These are phyloP conservation scores for Aphelenchoides besseyi DNA, from an alignment of 1,140 invertebrate genomes.

Conservation along the genomic window DNA sequence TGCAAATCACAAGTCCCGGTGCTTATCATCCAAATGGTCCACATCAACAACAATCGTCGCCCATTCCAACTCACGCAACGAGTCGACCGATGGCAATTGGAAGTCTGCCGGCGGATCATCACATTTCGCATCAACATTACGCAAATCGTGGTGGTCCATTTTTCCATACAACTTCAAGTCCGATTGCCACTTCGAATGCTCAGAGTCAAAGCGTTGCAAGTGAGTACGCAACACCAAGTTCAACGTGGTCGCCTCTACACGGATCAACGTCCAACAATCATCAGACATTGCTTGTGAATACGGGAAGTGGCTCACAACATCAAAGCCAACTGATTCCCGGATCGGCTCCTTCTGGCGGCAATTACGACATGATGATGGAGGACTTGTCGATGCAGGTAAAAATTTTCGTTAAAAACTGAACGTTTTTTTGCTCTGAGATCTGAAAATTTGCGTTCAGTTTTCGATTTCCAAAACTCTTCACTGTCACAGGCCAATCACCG, in stretches of 20 bases:
- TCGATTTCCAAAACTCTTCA: no score
- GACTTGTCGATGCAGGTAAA: constrained; percentile 42
- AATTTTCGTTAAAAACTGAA: neutral
- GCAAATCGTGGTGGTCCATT: constrained; percentile 13
- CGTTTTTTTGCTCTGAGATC: neutral
- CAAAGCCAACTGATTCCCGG: constrained; percentile 15
- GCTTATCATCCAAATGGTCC: constrained; percentile 32
- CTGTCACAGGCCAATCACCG: no score
- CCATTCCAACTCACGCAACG: constrained; percentile 22
- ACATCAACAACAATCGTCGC: constrained; percentile 22
- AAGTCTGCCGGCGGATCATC: constrained; percentile 28
- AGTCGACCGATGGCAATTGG: constrained; percentile 34
- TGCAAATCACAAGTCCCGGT: constrained; percentile 58
- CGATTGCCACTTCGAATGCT: constrained; percentile 13
- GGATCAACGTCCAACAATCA: neutral
- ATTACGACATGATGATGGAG: constrained; percentile 47
- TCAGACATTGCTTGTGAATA: constrained; percentile 18
- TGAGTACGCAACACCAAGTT: constrained; percentile 37
- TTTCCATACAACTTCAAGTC: constrained; percentile 14
- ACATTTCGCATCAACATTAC: constrained; percentile 24
- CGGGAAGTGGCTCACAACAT: neutral
- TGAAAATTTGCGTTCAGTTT: no score
- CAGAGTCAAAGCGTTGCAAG: constrained; percentile 19
- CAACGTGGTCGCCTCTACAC: constrained; percentile 39
- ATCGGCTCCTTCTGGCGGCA: constrained; percentile 13